Conservation (phyloP, 2,888 invertebrate species). For the Diarsia dahlii region DNA sequence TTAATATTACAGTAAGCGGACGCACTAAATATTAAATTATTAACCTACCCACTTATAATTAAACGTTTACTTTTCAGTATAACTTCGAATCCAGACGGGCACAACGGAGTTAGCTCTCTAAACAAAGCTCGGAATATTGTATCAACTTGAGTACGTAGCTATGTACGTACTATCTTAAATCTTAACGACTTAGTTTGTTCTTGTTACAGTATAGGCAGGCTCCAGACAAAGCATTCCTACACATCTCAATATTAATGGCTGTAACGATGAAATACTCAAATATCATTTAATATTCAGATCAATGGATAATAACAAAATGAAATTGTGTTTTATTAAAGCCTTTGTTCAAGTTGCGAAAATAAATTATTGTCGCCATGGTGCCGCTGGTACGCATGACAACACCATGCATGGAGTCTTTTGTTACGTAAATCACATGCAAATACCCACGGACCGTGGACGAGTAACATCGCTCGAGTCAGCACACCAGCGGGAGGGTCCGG, state of each 20-base stretch:
- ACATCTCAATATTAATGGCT: neutral
- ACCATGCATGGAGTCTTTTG: constrained; percentile 69
- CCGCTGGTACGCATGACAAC: constrained; percentile 39
- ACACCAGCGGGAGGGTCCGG: constrained; percentile 21
- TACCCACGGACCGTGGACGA: constrained; percentile 40
- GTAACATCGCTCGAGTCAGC: constrained; percentile 21
- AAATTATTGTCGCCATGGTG: constrained; percentile 33
- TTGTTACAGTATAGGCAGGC: neutral
- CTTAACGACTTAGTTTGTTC: neutral
- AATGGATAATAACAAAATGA: constrained; percentile 12
- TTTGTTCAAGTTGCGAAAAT: constrained; percentile 36
- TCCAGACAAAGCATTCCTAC: constrained; percentile 11
- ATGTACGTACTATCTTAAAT: neutral
- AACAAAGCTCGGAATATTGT: constrained; percentile 4
- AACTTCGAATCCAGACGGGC: neutral
- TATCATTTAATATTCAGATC: constrained; percentile 2
- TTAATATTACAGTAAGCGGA: neutral
- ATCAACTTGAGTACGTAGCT: neutral
- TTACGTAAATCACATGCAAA: constrained; percentile 65
- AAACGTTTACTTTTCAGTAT: constrained; percentile 2
- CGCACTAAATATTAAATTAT: neutral
- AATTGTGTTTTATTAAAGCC: constrained; percentile 6
- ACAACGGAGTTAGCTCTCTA: neutral
- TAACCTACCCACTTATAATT: neutral
- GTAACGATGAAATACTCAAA: neutral